Base-by-base conservation (phyloP, 2,888 invertebrate species). In the Acronicta alni region DNA sequence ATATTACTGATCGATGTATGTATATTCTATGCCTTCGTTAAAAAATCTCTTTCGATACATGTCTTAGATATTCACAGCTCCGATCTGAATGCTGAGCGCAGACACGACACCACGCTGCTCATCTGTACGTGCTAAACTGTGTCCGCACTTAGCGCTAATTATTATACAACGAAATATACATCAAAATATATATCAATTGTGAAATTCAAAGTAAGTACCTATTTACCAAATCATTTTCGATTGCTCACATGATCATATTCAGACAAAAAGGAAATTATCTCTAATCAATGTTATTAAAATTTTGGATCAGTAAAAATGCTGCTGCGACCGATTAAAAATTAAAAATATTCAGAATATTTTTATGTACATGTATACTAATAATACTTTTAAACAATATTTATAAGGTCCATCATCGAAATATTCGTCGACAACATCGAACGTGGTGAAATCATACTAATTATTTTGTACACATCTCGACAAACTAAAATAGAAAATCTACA, bases 321-420 rank as follows among this genome's bases (percentile, higher is more conserved):
- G 77, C 77, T 78, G 77, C 76, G 79, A 81, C 82, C 79, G 75
- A 83, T 79, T 81, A 68, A 80, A 86, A 80, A 79, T 75, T 81
- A 87, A 87, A 87, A 84, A 85, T 86, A 89, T 85, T 88, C 81
- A 84, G 85, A 86, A 89, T 89, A 89, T 89, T 88, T 88, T 87
- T 93, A 93, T 92, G 77, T 92, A 92, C 92, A 93, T 72, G 73
- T 93, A 91, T 87, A 87, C 93, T 93, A 93, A 90, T 93, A 93
- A 93, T 93, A 93, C 93, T 93, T 92, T 91, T 87, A 92, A 93
- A 92, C 90, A 91, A 92, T 92, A 93, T 92, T 91, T 92, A 93
- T 92, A 93, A 85, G 83, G 84, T 86, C 88, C 73, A 77, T 83
- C 79, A 64, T 83, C 85, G 82, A 86, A 78, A 79, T 83, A 82